Percentiles rank a stretch among this genome's conserved stretches.
These are phyloP conservation scores for Caenorhabditis tropicalis DNA, from an alignment of 1,140 invertebrate species.

Conservation along the genomic window DNA sequence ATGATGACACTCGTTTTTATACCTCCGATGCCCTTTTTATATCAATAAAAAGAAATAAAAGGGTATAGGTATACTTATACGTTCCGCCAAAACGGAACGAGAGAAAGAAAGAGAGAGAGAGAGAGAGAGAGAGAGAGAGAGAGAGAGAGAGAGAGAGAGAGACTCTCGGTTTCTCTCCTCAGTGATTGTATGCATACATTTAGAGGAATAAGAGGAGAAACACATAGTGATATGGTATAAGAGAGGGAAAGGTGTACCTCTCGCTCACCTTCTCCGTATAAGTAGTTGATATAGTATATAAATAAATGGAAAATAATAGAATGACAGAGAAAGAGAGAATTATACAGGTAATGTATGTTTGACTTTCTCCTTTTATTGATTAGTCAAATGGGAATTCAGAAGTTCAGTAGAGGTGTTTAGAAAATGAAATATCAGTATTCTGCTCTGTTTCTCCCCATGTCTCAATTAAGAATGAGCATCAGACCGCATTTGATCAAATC, in stretches of 20 bases:
- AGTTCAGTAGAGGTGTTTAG: background rate
- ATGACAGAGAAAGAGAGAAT: background rate
- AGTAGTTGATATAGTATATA: slow-evolving; percentile 42
- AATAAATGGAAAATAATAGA: slow-evolving; percentile 14
- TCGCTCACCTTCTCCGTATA: slow-evolving; percentile 14
- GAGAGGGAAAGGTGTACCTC: background rate
- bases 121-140: slow-evolving; percentile 43
- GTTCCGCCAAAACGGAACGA: slow-evolving; percentile 30
- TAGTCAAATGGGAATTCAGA: background rate
- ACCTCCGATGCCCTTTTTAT: slow-evolving; percentile 14
- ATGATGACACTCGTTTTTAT: slow-evolving; percentile 33
- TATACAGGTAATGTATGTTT: background rate
- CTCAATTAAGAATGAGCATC: no score
- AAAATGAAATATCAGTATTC: no score
- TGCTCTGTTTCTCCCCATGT: no score
- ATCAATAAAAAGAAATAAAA: slow-evolving; percentile 21
- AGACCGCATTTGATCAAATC: no score
- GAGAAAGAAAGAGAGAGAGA: no score
- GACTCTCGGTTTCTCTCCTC: background rate
- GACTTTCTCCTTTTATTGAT: background rate
- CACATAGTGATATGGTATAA: background rate
- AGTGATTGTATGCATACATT: slow-evolving; percentile 34
- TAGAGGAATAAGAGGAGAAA: slow-evolving; percentile 12
- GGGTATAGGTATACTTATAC: background rate
- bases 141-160: no score